Conservation (phyloP, 1,140 invertebrate genomes). For the Andrena cerasifolii region DNA sequence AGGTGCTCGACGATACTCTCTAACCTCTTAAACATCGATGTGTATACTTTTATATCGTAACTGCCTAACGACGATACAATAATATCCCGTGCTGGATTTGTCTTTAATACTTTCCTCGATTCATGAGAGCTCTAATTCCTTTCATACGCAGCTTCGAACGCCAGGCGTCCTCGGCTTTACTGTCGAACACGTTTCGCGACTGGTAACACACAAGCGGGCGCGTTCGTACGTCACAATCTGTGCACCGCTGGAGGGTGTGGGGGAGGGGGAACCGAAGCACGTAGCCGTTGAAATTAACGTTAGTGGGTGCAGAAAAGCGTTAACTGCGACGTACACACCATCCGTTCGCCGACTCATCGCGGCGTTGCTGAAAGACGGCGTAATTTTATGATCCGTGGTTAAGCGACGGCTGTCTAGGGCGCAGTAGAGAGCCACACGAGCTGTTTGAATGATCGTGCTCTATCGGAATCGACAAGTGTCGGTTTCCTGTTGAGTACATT, state of each 20-base stretch:
- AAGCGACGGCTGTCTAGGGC: constrained; percentile 17
- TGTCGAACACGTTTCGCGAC: constrained; percentile 45
- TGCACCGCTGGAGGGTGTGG: neutral
- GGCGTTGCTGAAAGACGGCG: constrained; percentile 36
- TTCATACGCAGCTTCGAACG: neutral
- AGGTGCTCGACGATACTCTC: constrained; percentile 37
- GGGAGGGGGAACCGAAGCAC: neutral
- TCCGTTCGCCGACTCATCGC: neutral
- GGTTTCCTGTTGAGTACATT: constrained; percentile 65
- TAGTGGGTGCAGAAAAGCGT: constrained; percentile 28
- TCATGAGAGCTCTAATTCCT: neutral
- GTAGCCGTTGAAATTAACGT: neutral
- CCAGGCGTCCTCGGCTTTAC: neutral
- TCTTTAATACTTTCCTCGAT: constrained; percentile 31
- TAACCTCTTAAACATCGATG: neutral
- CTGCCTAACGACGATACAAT: neutral
- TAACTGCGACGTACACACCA: constrained; percentile 37
- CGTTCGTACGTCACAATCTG: constrained; percentile 50
- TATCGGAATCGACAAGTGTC: constrained; percentile 65
- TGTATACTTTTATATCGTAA: constrained; percentile 16
- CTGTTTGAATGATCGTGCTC: constrained; percentile 56
- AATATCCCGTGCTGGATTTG: constrained; percentile 10
- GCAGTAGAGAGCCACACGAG: constrained; percentile 32
- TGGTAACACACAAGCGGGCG: constrained; percentile 14
- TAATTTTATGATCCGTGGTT: constrained; percentile 40